These are phyloP conservation scores for Rhegmatorhina hoffmannsi DNA, from an alignment of 2,113 vertebrate species.

Conservation along the genomic window DNA sequence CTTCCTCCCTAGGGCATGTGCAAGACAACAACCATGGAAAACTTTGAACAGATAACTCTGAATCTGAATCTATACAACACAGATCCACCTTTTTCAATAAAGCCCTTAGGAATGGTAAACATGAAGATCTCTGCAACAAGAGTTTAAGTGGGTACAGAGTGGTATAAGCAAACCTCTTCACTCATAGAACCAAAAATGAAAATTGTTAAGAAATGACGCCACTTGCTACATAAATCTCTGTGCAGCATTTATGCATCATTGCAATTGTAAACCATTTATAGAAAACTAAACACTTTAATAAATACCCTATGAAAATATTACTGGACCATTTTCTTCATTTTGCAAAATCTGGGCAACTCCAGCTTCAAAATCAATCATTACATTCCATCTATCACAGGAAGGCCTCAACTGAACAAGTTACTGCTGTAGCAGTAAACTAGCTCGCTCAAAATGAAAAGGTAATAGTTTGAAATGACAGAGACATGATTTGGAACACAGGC, in stretches of 20 bases:
- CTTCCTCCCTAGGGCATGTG: background rate
- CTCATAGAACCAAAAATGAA: background rate
- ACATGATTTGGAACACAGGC: background rate
- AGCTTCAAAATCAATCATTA: background rate
- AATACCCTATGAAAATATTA: background rate
- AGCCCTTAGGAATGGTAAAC: background rate
- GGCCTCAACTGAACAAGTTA: background rate
- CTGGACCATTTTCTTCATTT: background rate
- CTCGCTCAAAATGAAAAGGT: background rate
- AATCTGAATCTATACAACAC: background rate
- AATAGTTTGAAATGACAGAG: background rate
- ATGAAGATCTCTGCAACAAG: background rate
- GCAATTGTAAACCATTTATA: background rate
- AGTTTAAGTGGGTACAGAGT: background rate
- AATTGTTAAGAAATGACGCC: background rate
- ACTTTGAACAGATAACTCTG: background rate
- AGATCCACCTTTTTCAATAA: background rate
- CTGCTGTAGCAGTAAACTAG: background rate
- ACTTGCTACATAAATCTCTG: background rate
- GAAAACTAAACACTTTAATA: background rate
- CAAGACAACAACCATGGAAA: background rate
- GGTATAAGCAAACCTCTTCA: background rate
- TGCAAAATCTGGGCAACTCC: background rate
- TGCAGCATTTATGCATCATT: background rate
- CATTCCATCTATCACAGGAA: background rate